Base-by-base conservation (phyloP, 1,140 invertebrate species). In the Daktulosphaira vitifoliae region DNA sequence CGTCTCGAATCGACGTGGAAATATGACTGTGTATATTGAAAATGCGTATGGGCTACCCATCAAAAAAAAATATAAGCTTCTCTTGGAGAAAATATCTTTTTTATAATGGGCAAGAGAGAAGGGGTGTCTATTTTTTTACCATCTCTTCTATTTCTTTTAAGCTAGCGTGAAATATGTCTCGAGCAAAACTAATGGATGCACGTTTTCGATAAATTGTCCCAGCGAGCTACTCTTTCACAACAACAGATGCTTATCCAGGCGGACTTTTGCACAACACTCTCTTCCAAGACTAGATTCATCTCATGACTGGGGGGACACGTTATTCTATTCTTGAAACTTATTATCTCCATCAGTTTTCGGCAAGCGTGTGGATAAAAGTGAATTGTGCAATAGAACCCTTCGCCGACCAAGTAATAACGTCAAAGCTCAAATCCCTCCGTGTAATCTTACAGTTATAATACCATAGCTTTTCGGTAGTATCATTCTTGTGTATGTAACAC, bases 181-280 rank as follows among this genome's bases (percentile, higher is more conserved):
- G 13, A 59, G 54, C 39, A 62, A 62, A 62, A 62, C 39, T 48
- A 62, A 62, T 62, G 56, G 42, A 62, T 62, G 42, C 56, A 62
- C 54, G 54, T 62, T 48, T 62, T 62, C 56, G 42, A 48, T 48
- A 48, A 62, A 62, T 62, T 48, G 26, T 62, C 25, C 38, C 38
- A 26, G 39, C n/a, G n/a, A 44, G 39, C 39, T 44, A 16, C 39
- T 44, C 11, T 44, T 44, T 44, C 39, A 16, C 39, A 16, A 48
- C 56, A 62, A 33, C 56, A 62, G 56, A 62, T 62, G 56, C 44
- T 62, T 62, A 48, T 62, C 56, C 42, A 39, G 38, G 39, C 39
- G 54, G 56, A 48, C 42, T 46, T 62, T 62, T 15, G 42, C 29
- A 33, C 56, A 22, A 48, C 56, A 62, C 26, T 22, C 52, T 16